Conservation (phyloP, 2,888 invertebrate species). For the Conistra vaccinii region DNA sequence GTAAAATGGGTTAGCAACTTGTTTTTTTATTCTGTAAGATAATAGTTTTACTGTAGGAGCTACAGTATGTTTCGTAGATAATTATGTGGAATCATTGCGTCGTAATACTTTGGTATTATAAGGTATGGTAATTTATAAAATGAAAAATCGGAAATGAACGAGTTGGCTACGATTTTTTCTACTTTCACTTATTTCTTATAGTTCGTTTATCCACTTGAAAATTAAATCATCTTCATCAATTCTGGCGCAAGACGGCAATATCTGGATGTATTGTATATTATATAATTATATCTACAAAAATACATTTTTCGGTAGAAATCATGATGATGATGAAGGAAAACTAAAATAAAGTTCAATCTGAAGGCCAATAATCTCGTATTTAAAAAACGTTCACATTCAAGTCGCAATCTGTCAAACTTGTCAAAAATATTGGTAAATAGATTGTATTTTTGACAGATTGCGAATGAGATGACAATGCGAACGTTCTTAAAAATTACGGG, state of each 20-base stretch:
- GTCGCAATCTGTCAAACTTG: too few species aligned
- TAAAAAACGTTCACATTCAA: too few species aligned
- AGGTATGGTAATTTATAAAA: neutral
- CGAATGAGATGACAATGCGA: too few species aligned
- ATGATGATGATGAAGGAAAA: neutral
- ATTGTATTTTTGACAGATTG: too few species aligned
- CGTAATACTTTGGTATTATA: neutral
- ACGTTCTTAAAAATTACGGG: too few species aligned
- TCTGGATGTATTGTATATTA: neutral
- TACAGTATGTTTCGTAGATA: neutral
- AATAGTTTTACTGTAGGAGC: neutral
- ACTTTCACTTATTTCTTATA: neutral
- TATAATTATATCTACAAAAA: neutral
- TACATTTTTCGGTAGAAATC: neutral
- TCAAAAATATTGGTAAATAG: too few species aligned
- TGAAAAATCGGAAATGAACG: neutral
- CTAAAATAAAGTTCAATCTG: neutral
- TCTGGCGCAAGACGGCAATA: neutral
- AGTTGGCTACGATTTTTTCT: neutral
- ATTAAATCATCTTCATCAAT: too few species aligned
- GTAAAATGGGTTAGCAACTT: conserved; percentile 35
- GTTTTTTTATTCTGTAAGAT: conserved; percentile 1
- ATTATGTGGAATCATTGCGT: neutral
- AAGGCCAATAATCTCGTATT: too few species aligned
- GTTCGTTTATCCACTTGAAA: neutral